Conservation (phyloP, 1,140 invertebrate genomes). For the Argopecten irradians region DNA sequence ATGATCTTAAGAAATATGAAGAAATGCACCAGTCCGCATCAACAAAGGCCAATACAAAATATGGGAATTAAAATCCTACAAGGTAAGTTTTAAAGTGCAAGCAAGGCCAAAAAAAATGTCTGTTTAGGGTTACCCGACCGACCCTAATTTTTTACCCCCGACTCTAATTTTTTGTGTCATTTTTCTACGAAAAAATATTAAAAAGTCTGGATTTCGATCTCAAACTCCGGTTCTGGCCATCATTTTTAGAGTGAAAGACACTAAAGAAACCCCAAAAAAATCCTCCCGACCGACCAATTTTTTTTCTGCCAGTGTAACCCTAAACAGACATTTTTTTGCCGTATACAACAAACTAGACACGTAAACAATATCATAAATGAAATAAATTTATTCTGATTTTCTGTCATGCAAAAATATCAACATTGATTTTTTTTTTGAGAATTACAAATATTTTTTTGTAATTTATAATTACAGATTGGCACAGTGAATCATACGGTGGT, state of each 20-base stretch:
- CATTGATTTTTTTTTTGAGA: not conserved
- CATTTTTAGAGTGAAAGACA: not conserved
- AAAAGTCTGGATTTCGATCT: no score
- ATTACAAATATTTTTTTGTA: not conserved
- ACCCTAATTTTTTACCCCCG: no score
- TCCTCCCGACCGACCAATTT: no score
- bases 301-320: no score
- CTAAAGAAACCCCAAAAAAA: no score
- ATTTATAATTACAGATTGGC: conserved; percentile 35
- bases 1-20: not conserved
- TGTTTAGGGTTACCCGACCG: no score
- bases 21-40: not conserved
- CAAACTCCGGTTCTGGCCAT: no score
- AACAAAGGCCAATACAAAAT: not conserved
- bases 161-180: no score
- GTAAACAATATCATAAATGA: no score
- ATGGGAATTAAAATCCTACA: not conserved
- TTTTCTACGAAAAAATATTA: no score
- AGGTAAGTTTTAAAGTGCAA: not conserved
- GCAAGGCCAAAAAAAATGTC: not conserved
- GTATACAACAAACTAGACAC: no score
- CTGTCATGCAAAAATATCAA: conserved; percentile 6
- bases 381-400: no score
- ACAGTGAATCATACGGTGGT: not conserved
- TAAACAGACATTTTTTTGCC: not conserved